phyloP scores from a whole-genome alignment of 2,888 invertebrate genomes.

The Eupithecia centaureata region DNA sequence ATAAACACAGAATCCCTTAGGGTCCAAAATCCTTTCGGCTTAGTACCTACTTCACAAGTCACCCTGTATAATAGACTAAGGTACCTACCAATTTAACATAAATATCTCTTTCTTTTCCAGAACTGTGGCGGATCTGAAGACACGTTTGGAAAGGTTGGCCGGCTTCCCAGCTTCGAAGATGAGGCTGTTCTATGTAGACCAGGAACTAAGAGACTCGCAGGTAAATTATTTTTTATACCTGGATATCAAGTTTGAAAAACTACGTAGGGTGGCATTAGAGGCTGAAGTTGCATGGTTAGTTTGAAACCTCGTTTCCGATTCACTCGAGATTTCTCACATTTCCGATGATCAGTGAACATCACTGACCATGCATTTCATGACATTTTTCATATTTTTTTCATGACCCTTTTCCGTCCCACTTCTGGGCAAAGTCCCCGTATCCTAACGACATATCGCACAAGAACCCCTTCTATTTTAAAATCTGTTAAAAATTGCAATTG shows the following conservation, averaged over 20 bases:
- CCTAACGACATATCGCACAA: too few species aligned
- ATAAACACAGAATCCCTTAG: too few species aligned
- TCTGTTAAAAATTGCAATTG: too few species aligned
- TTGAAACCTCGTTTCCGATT: not conserved
- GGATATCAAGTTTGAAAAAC: not conserved
- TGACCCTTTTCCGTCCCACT: not conserved
- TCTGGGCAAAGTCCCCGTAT: not conserved
- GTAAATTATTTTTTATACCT: slow-evolving; percentile 46
- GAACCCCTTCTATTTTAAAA: too few species aligned
- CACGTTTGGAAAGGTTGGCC: slow-evolving; percentile 90
- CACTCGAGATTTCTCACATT: not conserved
- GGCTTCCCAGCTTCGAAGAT: slow-evolving; percentile 93
- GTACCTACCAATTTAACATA: not conserved
- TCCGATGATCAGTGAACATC: too few species aligned
- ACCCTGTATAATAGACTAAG: too few species aligned
- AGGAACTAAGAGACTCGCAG: slow-evolving; percentile 87
- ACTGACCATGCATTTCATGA: not conserved
- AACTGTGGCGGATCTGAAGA: slow-evolving; percentile 92
- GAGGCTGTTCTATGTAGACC: slow-evolving; percentile 95
- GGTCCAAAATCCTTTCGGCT: too few species aligned
- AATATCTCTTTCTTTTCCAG: slow-evolving; percentile 66
- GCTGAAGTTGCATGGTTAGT: not conserved
- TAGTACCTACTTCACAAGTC: too few species aligned
- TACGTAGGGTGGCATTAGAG: not conserved
- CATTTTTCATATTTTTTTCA: not conserved